Conservation (phyloP, 2,113 vertebrate species). For the Crotalus viridis region DNA sequence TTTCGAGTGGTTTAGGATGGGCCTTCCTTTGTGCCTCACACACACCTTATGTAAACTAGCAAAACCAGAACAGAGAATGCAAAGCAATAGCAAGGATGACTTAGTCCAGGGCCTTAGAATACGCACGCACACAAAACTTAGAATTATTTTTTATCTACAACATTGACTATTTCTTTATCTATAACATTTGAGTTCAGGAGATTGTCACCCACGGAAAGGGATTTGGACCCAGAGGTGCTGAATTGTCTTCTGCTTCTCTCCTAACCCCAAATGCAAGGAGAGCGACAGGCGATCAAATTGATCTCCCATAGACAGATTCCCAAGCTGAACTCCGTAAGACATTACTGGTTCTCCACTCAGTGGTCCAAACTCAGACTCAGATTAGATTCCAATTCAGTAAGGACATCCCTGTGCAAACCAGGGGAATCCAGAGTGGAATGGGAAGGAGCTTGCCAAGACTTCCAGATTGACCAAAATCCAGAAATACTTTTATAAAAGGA, state of each 20-base stretch:
- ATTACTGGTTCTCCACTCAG: not conserved
- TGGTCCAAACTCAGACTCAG: not conserved
- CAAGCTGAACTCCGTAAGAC: not conserved
- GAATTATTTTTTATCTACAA: not conserved
- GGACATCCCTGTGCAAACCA: not conserved
- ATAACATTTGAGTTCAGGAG: not conserved
- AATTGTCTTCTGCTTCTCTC: not conserved
- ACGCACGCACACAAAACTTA: not conserved
- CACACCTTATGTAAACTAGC: not conserved
- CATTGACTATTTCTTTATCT: not conserved
- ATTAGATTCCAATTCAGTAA: not conserved
- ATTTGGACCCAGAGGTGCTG: not conserved
- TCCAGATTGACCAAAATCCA: not conserved
- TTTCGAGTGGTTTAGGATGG: not conserved
- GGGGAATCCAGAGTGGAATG: not conserved
- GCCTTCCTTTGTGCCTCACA: not conserved
- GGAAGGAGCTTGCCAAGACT: not conserved
- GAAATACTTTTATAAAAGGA: not conserved
- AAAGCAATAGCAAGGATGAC: not conserved
- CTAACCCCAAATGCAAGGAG: not conserved
- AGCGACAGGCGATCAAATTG: not conserved
- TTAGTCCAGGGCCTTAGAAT: not conserved
- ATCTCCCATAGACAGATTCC: not conserved
- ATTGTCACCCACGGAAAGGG: not conserved
- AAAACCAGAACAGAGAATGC: not conserved